Evolutionary conservation across 2,113 vertebrate species (phyloP).

Genomic region (Lepidothrix coronata): DNA sequence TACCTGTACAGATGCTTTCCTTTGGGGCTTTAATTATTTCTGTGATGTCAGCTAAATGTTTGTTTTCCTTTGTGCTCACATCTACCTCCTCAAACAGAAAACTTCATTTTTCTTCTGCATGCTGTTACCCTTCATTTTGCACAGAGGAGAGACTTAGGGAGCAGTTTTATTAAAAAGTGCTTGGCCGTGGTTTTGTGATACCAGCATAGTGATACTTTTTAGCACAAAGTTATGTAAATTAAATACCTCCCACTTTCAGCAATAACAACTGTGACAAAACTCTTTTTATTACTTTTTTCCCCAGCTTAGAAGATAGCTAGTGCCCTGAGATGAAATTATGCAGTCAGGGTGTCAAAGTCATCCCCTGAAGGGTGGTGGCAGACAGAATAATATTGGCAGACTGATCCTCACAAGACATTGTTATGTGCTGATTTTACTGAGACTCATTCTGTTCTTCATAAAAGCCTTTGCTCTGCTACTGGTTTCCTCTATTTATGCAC

Average conservation of each 20-base stretch:
- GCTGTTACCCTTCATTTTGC: background rate
- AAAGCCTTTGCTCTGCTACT: background rate
- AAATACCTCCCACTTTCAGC: background rate
- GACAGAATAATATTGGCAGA: background rate
- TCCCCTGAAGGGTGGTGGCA: background rate
- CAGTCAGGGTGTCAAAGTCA: background rate
- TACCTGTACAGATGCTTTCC: slow-evolving; percentile 12
- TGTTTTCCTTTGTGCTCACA: background rate
- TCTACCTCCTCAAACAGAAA: background rate
- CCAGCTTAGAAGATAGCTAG: background rate
- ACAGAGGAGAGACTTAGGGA: background rate
- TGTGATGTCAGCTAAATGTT: background rate
- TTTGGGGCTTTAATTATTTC: background rate
- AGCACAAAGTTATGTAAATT: background rate
- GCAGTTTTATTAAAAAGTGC: background rate
- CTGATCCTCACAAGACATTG: background rate
- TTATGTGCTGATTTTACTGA: background rate
- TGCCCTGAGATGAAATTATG: background rate
- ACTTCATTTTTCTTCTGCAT: background rate
- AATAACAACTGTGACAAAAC: background rate
- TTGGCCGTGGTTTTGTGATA: background rate
- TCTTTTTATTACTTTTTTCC: background rate
- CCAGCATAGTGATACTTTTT: background rate
- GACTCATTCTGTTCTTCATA: background rate
- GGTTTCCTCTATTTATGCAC: background rate